Evolutionary conservation across 2,888 invertebrate genomes (phyloP), one percentile per base, ranked within the genome.

Genomic region (Ecdyonurus torrentis): DNA sequence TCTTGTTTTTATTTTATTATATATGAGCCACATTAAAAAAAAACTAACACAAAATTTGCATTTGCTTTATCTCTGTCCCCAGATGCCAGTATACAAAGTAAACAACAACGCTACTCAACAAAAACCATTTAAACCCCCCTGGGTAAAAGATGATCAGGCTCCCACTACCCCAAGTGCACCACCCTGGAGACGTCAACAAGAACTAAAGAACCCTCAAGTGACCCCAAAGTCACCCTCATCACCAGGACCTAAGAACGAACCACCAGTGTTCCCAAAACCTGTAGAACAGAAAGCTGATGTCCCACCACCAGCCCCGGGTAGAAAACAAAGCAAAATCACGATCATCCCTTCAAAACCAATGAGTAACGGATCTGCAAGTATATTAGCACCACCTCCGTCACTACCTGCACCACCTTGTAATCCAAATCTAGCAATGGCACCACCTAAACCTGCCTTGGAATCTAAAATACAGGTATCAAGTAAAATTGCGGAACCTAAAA

Each of bases 51-150:
- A n/a, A n/a, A n/a, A n/a, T n/a, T n/a, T n/a, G n/a, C n/a, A n/a
- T n/a, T n/a, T n/a, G n/a, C n/a, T n/a, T n/a, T n/a, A n/a, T n/a
- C n/a, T n/a, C n/a, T n/a, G n/a, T n/a, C n/a, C n/a, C 5, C 55
- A 55, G 55, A 55, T 55, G 55, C 55, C 55, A n/a, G 55, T 55
- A 7, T 55, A 20, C 55, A 55, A 55, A 55, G 20, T 55, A 55
- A 55, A 55, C 20, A 55, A 55, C 20, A n/a, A 5, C n/a, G n/a
- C 5, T n/a, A 20, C 7, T 5, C 55, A 55, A 55, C n/a, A n/a
- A 22, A 22, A n/a, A 20, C 55, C 83, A 65, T 85, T 84, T 73
- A 77, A 86, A 66, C 86, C 87, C 52, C 87, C 88, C 3, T 87
- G 87, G 84, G 86, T 87, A 61, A 86, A 86, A 70, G 84, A 82